Conservation (phyloP, 2,113 vertebrate species). For the Hyperopisus bebe region DNA sequence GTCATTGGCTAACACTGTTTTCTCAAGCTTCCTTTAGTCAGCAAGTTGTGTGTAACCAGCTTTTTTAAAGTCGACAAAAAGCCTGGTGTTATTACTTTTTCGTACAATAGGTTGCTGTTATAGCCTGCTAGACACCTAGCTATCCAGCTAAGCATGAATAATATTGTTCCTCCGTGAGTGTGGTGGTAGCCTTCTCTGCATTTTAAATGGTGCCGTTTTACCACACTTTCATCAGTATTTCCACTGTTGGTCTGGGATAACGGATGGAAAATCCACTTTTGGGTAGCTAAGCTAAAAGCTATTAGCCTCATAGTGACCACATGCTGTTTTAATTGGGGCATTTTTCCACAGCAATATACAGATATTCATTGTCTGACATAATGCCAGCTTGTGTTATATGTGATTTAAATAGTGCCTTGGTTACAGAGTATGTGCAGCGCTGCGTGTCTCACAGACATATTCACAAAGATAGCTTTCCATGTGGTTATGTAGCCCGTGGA, state of each 20-base stretch:
- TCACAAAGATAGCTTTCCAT: no score
- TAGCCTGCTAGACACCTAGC: neutral
- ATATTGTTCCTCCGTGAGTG: neutral
- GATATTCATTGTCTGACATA: neutral
- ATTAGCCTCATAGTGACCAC: neutral
- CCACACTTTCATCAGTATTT: neutral
- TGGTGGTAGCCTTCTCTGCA: neutral
- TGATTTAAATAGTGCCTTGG: neutral
- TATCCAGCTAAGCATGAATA: neutral
- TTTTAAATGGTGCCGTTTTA: no score
- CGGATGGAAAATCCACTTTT: neutral
- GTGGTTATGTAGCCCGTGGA: no score
- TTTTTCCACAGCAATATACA: neutral
- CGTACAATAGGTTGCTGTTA: neutral
- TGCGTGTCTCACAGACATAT: no score
- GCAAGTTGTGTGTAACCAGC: no score
- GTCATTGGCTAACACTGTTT: no score
- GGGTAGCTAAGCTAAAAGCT: neutral
- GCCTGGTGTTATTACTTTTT: neutral
- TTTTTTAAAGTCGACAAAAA: no score
- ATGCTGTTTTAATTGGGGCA: neutral
- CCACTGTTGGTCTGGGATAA: neutral
- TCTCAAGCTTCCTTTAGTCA: no score
- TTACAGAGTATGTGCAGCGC: neutral
- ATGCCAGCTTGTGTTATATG: neutral